phyloP scores from a whole-genome alignment of 1,140 invertebrate species.

The Aphelenchoides besseyi region DNA sequence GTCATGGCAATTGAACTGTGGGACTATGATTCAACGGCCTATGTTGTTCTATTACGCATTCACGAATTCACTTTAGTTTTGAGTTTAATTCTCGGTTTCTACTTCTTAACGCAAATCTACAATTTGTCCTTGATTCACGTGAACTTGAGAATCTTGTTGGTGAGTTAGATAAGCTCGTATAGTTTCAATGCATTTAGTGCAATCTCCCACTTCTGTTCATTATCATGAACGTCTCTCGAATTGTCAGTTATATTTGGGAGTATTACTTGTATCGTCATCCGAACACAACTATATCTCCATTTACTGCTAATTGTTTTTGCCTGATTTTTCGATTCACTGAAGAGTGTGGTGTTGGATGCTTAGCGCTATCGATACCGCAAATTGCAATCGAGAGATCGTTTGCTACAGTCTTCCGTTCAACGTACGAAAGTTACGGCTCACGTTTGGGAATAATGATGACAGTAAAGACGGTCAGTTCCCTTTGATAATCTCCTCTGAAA shows the following conservation, averaged over 20 bases:
- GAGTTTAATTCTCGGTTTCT: neutral
- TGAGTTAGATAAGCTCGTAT: too few species aligned
- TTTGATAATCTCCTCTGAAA: neutral
- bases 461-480: neutral
- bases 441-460: neutral
- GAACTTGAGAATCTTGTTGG: slow-evolving; percentile 27
- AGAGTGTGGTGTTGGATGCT: neutral
- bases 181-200: neutral
- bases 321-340: neutral
- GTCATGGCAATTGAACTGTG: neutral
- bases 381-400: neutral
- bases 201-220: slow-evolving; percentile 4
- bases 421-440: neutral
- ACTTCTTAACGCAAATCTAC: slow-evolving; percentile 3
- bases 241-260: neutral
- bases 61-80: neutral
- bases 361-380: neutral
- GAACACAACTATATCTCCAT: neutral
- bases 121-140: slow-evolving; percentile 18
- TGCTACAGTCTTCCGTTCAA: slow-evolving; percentile 8
- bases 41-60: neutral
- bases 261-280: neutral
- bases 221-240: neutral
- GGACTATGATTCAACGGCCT: neutral
- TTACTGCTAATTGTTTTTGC: neutral